Percentiles rank a stretch among this genome's conserved stretches.
Conservation (phyloP, 1,140 invertebrate species). For the Saccostrea echinata region DNA sequence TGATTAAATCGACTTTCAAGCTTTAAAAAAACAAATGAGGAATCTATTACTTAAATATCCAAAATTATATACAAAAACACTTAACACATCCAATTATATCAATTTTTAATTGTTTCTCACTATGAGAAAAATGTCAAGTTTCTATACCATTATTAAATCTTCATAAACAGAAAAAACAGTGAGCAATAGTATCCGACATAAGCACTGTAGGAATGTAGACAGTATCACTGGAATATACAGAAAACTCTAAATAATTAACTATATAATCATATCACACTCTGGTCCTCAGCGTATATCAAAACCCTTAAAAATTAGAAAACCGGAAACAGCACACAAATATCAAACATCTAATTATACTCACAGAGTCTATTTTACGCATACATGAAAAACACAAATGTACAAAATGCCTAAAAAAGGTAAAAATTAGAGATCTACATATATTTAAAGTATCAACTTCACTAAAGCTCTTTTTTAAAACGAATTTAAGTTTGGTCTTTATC, state of each 20-base stretch:
- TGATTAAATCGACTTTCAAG: too few species aligned
- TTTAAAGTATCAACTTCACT: background rate
- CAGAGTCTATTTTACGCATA: background rate
- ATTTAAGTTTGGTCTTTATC: background rate
- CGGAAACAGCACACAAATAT: background rate
- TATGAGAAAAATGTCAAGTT: constrained; percentile 6
- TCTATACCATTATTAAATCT: background rate
- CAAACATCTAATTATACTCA: background rate
- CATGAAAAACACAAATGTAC: background rate
- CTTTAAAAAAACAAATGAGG: too few species aligned
- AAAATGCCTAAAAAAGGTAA: background rate
- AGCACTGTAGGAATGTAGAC: background rate
- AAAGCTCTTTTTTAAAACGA: background rate
- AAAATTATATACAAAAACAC: background rate
- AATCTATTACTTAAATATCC: too few species aligned
- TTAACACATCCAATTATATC: background rate
- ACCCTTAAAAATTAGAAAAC: background rate
- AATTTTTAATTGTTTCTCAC: background rate
- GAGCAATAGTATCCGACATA: background rate
- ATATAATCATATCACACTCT: constrained; percentile 25
- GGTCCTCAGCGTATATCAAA: background rate
- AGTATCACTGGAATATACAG: background rate
- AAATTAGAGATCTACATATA: constrained; percentile 10
- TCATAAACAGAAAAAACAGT: background rate
- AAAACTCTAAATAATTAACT: constrained; percentile 17